Evolutionary conservation across 2,113 vertebrate species (phyloP), one percentile per base, ranked within the genome.

Genomic region (Salminus brasiliensis): DNA sequence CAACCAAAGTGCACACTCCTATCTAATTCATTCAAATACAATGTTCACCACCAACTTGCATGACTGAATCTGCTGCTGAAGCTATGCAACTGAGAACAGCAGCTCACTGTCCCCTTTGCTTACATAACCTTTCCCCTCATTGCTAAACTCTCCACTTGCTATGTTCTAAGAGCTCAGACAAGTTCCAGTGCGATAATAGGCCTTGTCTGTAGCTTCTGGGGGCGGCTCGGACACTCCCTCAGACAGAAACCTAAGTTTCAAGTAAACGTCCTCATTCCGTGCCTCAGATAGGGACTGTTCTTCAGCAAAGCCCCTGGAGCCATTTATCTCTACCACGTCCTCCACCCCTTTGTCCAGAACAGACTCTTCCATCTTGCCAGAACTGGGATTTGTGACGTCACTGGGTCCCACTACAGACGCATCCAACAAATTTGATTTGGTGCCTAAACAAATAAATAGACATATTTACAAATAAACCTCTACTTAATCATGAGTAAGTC

Each of bases 331-430:
- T 34, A 41, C 63, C n/a, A 8, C 72, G 11, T 78, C 62, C n/a
- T 55, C 72, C 41, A 32, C 49, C 52, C 21, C 41, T 39, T 1
- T 29, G 21, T 70, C 2, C 45, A 60, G 63, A 32, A 52, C 49
- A 25, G n/a, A 79, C 3, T 76, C 72, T 77, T 80, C 80, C 59
- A 32, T 36, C 47, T 81, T 43, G 12, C 75, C 62, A 67, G 81
- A 68, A 78, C 30, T 45, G 78, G 52, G 43, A 27, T 80, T 70
- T 29, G 52, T 32, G 34, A 10, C 43, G 18, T 77, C 79, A 15
- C 43, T 25, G 10, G 67, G 34, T 75, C 69, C 65, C 21, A 80
- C 34, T 53, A 72, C 15, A 71, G 79, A 71, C 21, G 81, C 23
- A 11, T 84, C 79, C 76, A 72, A 41, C 32, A 71, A 43, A 49